phyloP scores from a whole-genome alignment of 2,113 vertebrate genomes.

The Fulica atra region DNA sequence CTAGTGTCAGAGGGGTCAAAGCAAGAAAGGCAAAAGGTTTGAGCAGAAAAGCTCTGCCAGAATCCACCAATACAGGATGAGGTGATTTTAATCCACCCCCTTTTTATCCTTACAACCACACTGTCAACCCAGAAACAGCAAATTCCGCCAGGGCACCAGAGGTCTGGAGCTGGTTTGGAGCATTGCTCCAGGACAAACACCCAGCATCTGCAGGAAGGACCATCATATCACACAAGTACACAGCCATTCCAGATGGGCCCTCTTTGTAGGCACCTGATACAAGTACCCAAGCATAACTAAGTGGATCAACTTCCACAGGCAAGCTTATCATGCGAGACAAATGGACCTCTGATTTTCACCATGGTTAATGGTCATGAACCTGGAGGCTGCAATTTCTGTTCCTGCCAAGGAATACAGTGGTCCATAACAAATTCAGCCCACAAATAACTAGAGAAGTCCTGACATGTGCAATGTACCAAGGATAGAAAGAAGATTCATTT shows the following conservation, averaged over 20 bases:
- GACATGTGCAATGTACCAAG: neutral
- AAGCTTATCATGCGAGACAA: neutral
- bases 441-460: neutral
- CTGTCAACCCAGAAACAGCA: neutral
- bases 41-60: neutral
- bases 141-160: neutral
- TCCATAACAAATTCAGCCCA: neutral
- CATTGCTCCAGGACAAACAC: neutral
- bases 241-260: neutral
- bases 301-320: neutral
- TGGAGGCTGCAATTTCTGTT: neutral
- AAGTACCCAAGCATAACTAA: neutral
- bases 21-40: neutral
- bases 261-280: neutral
- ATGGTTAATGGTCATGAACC: neutral
- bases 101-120: neutral
- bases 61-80: neutral
- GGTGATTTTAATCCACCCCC: neutral
- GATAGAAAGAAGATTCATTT: neutral
- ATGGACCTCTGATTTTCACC: neutral
- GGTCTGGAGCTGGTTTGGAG: neutral
- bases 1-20: neutral
- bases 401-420: neutral
- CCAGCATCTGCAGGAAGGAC: neutral
- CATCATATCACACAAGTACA: neutral